Evolutionary conservation across 2,113 vertebrate species (phyloP), one percentile per base, ranked within the genome.

Genomic region (Leucopsar rothschildi): DNA sequence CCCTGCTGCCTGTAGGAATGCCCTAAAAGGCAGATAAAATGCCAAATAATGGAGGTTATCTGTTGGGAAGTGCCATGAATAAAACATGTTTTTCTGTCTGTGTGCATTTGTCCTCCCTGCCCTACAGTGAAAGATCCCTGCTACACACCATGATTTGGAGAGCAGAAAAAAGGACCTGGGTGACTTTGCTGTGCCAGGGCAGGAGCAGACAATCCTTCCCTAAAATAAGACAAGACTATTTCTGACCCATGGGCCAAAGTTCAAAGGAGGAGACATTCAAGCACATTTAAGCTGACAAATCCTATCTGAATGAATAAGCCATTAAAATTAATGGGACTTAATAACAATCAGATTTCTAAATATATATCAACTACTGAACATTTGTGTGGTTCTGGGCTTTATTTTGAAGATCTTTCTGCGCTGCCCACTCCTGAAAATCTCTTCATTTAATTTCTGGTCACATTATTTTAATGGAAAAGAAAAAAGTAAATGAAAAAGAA

Each of bases 81-180:
- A 96, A 96, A 95, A 92, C 79, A 96, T 93, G 29, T 24, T 71
- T 68, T 93, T 12, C 64, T 90, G 47, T 66, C 90, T 83, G 56
- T 59, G 35, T 50, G 45, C 57, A 28, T 93, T 94, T 88, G 53
- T 92, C 71, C 68, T 61, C 42, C 15, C 47, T 88, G 70, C 47
- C 82, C 82, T 95, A 91, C 76, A 33, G 55, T 61, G 66, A 49
- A 80, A 90, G 66, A 69, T 57, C 50, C 16, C 28, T 53, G 37
- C 76, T 65, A 13, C 50, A 57, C 59, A 61, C 57, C 70, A 27
- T 3, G 7, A 28, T 66, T 35, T 86, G 40, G 71, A 95, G 37
- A 92, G 63, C 23, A 86, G 40, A 33, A 52, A 80, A 82, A 95
- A 65, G 45, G 70, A 79, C 81, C 65, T 52, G 15, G 11, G 49